Evolutionary conservation across 1,140 invertebrate genomes (phyloP), one percentile per base, ranked within the genome.

Genomic region (Atta cephalotes): DNA sequence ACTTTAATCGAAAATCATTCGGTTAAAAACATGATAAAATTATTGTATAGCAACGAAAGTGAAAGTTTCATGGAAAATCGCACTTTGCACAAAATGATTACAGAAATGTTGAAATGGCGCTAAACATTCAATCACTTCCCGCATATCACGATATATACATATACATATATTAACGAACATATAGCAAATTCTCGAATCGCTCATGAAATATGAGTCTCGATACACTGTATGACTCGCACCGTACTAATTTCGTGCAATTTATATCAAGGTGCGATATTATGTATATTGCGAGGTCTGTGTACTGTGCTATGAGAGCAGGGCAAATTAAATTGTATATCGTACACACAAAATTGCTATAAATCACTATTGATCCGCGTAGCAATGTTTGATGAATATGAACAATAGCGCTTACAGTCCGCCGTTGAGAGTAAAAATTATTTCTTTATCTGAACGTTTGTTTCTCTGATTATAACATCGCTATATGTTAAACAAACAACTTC

Each of bases 121-220:
- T 84, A 62, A 74, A 84, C 35, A n/a, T 49, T n/a, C 25, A 45
- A 49, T 18, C 56, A 74, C 18, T 84, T 84, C 6, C 56, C 70
- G 70, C 39, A 28, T 74, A 28, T 14, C 12, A 39, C 53, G 7
- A 56, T 35, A 39, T 35, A 21, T 49, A 62, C 62, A 31, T 35
- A 35, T 49, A 62, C 62, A 49, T 63, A 60, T 58, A 58, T 66
- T 68, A 49, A 21, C 66, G 21, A 70, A 9, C 66, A 31, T 31
- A 31, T 31, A 31, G 56, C 45, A 45, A 62, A 72, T 82, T 82
- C 80, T 82, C 68, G 56, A 62, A 84, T 76, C 58, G n/a, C 56
- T n/a, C 25, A 2, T 84, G 71, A 84, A 84, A 84, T 84, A 84
- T 76, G 80, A 63, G 56, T 51, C 80, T 63, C 58, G 70, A 84